phyloP scores from a whole-genome alignment of 2,888 invertebrate genomes.

The Latrodectus hesperus region DNA sequence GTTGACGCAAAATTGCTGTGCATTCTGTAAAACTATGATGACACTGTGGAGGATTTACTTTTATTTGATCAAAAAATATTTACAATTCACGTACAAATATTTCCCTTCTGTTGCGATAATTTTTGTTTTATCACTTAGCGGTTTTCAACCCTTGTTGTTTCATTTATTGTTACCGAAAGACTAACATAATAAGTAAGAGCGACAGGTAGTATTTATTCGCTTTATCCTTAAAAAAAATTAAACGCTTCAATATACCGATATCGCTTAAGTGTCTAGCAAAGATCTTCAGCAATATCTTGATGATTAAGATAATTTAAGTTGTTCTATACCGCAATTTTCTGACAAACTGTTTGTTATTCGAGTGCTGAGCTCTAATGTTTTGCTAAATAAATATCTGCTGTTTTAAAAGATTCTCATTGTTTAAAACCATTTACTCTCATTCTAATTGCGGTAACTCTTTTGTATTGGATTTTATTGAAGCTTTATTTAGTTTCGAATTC shows the following conservation, averaged over 20 bases:
- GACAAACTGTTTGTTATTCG: no score
- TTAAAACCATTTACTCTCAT: no score
- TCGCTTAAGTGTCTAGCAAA: background rate
- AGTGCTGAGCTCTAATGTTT: no score
- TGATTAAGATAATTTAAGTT: background rate
- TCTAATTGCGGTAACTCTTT: no score
- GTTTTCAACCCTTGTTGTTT: conserved; percentile 1
- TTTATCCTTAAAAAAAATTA: background rate
- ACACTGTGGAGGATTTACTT: conserved; percentile 12
- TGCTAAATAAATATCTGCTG: no score
- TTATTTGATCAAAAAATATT: conserved; percentile 41
- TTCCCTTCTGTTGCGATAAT: conserved; percentile 29
- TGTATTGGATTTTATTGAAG: no score
- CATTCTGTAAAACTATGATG: conserved; percentile 23
- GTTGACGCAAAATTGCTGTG: conserved; percentile 27
- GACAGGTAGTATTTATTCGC: background rate
- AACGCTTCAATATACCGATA: no score
- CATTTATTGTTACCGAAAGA: background rate
- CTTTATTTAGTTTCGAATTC: no score
- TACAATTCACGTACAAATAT: conserved; percentile 37
- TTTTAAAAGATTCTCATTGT: no score
- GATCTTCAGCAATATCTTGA: background rate
- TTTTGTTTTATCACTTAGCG: conserved; percentile 29
- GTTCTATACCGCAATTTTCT: no score
- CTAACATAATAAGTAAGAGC: background rate